A percentile compares a stretch with the other conserved stretches of the same genome.
Conservation (phyloP, 2,113 vertebrate genomes). For the Panurus biarmicus region DNA sequence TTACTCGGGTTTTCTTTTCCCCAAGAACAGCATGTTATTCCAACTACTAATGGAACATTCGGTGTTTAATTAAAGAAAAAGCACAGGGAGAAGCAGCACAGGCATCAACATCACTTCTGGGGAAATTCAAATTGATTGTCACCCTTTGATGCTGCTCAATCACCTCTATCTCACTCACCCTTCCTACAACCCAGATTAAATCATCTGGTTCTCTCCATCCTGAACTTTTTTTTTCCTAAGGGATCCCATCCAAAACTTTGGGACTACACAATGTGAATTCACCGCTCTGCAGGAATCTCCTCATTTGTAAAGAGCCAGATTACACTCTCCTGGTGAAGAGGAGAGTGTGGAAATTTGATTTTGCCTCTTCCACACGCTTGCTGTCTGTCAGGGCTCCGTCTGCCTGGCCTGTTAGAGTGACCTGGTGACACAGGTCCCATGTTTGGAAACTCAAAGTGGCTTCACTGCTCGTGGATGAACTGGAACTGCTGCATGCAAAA, state of each 20-base stretch:
- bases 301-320: neutral
- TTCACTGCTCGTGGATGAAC: neutral
- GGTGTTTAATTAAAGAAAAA: conserved; percentile 59
- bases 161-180: conserved; percentile 47
- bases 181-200: conserved; percentile 38
- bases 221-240: neutral
- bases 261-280: neutral
- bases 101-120: conserved; percentile 53
- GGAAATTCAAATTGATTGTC: conserved; percentile 51
- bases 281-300: neutral
- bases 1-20: conserved; percentile 44
- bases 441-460: neutral
- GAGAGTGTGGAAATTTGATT: neutral
- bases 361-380: neutral
- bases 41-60: conserved; percentile 40
- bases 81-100: conserved; percentile 24
- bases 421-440: neutral
- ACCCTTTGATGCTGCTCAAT: conserved; percentile 64
- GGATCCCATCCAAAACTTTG: conserved; percentile 13
- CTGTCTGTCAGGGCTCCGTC: neutral
- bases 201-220: neutral
- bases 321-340: neutral
- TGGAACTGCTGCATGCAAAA: neutral
- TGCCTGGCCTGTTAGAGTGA: neutral
- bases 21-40: conserved; percentile 51